Evolutionary conservation across 2,113 vertebrate species (phyloP), one percentile per base, ranked within the genome.

Genomic region (Apus apus): DNA sequence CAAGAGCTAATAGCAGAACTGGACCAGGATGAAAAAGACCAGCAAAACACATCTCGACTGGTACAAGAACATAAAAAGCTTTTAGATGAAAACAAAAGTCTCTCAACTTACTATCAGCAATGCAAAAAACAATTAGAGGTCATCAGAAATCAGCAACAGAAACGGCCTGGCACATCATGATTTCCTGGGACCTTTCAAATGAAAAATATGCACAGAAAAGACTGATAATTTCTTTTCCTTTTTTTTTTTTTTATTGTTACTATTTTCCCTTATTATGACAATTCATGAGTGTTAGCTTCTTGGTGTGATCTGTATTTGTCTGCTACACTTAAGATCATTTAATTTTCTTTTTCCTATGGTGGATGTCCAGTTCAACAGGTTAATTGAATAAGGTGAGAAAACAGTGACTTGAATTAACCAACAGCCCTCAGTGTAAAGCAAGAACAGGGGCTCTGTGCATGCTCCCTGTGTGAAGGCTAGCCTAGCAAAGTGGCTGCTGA

Each of bases 1-100:
- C 99, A 99, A 95, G 99, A 99, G 97, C 98, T 99, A 89, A 99
- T 99, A 94, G 99, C 99, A 88, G 99, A 99, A 98, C 98, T 99
- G 97, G 99, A 99, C 98, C 99, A 99, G 98, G 99, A 99, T 96
- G 99, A 99, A 98, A 99, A 99, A 98, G 99, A 99, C 98, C 99
- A 99, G 98, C 99, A 99, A 98, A 99, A 99, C 96, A 99, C 99
- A 73, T 99, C 99, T 85, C 99, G 99, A 89, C 98, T 99, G 97
- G 99, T 99, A 94, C 99, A 99, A 97, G 99, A 99, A 98, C 99
- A 99, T 98, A 99, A 99, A 97, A 99, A 99, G 98, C 98, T 99
- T 90, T 98, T 99, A 97, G 99, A 99, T 97, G 99, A 99, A 98
- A 99, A 99, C 97, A 99, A 99, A 98, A 99, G 99, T 97, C 98